These are phyloP conservation scores for Pogonocherus hispidulus DNA, from an alignment of 2,888 invertebrate genomes.

Conservation along the genomic window DNA sequence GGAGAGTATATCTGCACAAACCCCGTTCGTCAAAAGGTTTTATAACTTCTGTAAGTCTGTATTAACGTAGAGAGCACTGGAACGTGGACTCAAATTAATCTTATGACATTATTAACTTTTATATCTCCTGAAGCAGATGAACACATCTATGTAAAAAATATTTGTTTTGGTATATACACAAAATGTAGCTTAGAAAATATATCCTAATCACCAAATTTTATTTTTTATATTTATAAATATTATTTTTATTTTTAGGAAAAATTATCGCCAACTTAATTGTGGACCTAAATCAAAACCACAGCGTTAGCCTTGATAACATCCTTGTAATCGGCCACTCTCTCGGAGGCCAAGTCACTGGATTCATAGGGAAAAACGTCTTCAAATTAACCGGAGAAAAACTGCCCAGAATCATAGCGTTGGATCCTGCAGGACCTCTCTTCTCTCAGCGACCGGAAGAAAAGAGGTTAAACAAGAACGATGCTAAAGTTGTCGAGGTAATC, in stretches of 20 bases:
- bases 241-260: conserved; percentile 49
- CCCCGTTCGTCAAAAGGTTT: too few species aligned
- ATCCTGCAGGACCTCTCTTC: conserved; percentile 60
- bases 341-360: conserved; percentile 58
- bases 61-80: too few species aligned
- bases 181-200: too few species aligned
- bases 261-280: conserved; percentile 53
- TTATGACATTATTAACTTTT: too few species aligned
- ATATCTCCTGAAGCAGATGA: too few species aligned
- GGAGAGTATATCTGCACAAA: too few species aligned
- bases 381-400: conserved; percentile 50
- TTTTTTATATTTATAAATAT: neutral
- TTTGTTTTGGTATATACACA: too few species aligned
- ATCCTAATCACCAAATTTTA: too few species aligned
- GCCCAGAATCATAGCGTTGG: conserved; percentile 56
- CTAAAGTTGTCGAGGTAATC: conserved; percentile 59
- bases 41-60: too few species aligned
- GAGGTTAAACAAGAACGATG: conserved; percentile 56
- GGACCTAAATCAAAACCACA: conserved; percentile 51
- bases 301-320: conserved; percentile 51
- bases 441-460: conserved; percentile 50
- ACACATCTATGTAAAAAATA: too few species aligned
- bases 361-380: conserved; percentile 55
- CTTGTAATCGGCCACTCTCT: conserved; percentile 59
- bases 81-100: too few species aligned